phyloP scores from a whole-genome alignment of 2,113 vertebrate species.

The Hippolais icterina region DNA sequence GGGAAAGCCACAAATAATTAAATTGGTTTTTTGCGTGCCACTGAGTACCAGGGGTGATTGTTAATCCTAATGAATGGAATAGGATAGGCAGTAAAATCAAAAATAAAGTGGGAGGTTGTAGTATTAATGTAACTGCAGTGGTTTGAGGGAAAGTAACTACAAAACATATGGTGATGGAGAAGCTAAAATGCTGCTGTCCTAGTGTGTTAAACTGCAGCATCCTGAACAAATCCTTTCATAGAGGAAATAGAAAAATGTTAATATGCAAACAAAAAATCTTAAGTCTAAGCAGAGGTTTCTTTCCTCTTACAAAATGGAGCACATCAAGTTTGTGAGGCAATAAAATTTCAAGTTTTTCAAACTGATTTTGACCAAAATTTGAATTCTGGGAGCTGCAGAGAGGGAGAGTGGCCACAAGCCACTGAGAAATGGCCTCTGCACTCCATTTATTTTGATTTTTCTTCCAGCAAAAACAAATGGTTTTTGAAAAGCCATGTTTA shows the following conservation, averaged over 20 bases:
- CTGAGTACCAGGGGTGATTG: neutral
- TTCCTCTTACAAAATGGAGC: neutral
- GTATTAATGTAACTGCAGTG: neutral
- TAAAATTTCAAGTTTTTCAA: neutral
- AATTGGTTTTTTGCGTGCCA: neutral
- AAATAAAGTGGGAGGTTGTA: neutral
- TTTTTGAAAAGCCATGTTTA: neutral
- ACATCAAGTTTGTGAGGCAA: neutral
- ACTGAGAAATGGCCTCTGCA: neutral
- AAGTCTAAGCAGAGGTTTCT: neutral
- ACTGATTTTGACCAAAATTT: neutral
- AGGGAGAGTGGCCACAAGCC: neutral
- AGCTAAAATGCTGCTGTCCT: neutral
- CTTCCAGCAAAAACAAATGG: neutral
- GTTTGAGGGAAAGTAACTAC: neutral
- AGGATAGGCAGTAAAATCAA: neutral
- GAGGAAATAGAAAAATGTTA: neutral
- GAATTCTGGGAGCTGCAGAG: neutral
- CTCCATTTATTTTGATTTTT: neutral
- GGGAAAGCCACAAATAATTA: slow-evolving; percentile 5
- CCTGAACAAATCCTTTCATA: neutral
- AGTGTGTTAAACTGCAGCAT: neutral
- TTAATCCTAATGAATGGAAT: neutral
- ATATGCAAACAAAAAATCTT: neutral
- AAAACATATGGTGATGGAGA: neutral